Conservation (phyloP, 2,797 vertebrate genomes). For the Cacajao melanocephalus region DNA sequence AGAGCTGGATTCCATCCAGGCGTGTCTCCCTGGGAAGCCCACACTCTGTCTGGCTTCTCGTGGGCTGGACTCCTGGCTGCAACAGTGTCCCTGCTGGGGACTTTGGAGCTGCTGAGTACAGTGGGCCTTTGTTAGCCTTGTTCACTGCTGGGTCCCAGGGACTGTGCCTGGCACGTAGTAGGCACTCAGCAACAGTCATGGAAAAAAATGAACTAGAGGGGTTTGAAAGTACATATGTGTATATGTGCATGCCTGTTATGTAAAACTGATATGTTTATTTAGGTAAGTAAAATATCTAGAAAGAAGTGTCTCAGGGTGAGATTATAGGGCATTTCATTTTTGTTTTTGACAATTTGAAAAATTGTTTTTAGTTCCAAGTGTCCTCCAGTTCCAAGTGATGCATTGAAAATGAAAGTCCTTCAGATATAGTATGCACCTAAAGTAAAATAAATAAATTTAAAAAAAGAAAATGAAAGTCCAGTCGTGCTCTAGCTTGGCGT, state of each 20-base stretch:
- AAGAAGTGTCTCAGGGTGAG: not conserved
- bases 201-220: not conserved
- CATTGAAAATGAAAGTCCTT: not conserved
- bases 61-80: not conserved
- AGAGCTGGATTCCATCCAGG: not conserved
- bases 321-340: not conserved
- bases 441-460: no score
- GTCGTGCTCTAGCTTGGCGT: not conserved
- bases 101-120: not conserved
- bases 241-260: not conserved
- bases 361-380: not conserved
- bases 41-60: rapidly evolving
- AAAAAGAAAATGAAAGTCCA: not conserved
- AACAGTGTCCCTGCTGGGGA: not conserved
- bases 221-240: not conserved
- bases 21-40: not conserved
- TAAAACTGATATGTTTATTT: not conserved
- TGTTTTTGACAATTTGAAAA: not conserved
- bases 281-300: not conserved
- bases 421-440: no score
- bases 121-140: not conserved
- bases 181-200: not conserved
- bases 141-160: not conserved
- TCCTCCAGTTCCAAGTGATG: not conserved
- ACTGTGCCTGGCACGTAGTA: not conserved